A percentile compares a stretch with the other conserved stretches of the same genome.
These are phyloP conservation scores for Cyanistes caeruleus DNA, from an alignment of 2,113 vertebrate species.

Conservation along the genomic window DNA sequence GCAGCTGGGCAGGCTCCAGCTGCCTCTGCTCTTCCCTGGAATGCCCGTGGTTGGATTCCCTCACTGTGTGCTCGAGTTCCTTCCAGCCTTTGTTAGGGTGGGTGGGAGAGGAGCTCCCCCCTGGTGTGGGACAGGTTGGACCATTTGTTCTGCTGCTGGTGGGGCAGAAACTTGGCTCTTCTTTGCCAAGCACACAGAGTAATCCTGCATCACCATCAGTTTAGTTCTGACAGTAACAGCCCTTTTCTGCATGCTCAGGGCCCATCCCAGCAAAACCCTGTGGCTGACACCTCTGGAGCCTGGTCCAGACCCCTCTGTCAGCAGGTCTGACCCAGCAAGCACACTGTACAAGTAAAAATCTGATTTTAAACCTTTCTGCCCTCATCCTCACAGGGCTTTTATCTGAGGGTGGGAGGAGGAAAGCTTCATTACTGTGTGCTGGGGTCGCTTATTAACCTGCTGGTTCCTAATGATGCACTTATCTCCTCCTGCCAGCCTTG, in stretches of 20 bases:
- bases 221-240: not conserved
- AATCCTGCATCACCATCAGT: not conserved
- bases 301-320: not conserved
- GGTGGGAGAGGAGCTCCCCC: not conserved
- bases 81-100: not conserved
- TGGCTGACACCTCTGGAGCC: not conserved
- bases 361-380: not conserved
- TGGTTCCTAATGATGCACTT: not conserved
- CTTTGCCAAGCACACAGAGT: accelerated
- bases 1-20: not conserved
- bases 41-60: not conserved
- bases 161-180: not conserved
- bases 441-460: not conserved
- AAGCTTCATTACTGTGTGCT: not conserved
- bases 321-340: not conserved
- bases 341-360: not conserved
- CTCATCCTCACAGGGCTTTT: not conserved
- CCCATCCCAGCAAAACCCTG: not conserved
- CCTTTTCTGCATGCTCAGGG: accelerated
- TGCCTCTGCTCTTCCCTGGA: not conserved
- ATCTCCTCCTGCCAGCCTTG: not conserved
- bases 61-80: accelerated
- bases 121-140: accelerated
- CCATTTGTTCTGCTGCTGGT: not conserved
- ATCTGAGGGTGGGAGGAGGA: not conserved